These are phyloP conservation scores for Lytechinus pictus DNA, from an alignment of 35 echinoderm and acorn worm species.

Conservation along the genomic window DNA sequence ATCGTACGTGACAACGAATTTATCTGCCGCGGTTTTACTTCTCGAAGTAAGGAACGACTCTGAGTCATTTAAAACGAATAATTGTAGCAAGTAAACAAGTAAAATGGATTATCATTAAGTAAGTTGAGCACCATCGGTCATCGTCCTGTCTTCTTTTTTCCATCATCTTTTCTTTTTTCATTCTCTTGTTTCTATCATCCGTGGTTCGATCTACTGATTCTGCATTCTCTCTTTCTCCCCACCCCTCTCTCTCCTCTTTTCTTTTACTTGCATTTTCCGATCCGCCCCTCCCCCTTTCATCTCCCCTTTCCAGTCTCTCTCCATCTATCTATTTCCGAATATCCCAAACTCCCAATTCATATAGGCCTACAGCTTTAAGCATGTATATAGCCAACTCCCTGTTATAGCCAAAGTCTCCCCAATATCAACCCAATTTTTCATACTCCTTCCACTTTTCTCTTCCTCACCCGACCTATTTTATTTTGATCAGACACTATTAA, in stretches of 20 bases:
- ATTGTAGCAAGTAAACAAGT: neutral
- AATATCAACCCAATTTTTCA: neutral
- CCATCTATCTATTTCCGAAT: too few relatives aligned
- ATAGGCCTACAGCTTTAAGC: too few relatives aligned
- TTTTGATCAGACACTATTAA: neutral
- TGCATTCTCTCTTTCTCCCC: neutral
- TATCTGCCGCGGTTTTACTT: too few relatives aligned
- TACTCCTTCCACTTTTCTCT: neutral
- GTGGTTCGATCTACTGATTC: too few relatives aligned
- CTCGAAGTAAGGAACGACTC: neutral
- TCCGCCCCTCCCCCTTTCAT: too few relatives aligned
- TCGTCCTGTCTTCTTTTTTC: neutral
- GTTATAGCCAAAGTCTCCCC: too few relatives aligned
- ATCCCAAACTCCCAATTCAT: too few relatives aligned
- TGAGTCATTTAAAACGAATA: neutral
- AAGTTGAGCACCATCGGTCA: neutral
- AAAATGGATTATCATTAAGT: neutral
- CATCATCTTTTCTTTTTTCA: too few relatives aligned
- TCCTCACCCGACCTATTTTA: neutral
- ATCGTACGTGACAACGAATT: neutral
- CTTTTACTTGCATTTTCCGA: neutral
- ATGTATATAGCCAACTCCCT: too few relatives aligned
- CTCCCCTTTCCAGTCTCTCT: too few relatives aligned
- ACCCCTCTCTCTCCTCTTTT: neutral
- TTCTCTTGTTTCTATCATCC: too few relatives aligned